These are phyloP conservation scores for Steinernema carpocapsae DNA, from an alignment of 2,888 invertebrate genomes.

Conservation along the genomic window DNA sequence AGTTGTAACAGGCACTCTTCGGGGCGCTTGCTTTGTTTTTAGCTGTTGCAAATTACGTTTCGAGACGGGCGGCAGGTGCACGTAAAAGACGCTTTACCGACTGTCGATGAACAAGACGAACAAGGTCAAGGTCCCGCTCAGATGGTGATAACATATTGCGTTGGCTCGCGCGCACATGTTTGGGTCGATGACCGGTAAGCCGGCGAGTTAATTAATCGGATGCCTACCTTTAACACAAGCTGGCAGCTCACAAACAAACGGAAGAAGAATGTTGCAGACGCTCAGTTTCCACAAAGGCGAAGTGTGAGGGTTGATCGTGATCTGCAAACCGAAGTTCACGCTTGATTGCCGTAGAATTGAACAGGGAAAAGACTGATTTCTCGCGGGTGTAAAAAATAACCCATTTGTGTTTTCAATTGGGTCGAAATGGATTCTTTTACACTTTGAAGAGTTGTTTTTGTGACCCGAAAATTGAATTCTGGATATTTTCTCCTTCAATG, in stretches of 20 bases:
- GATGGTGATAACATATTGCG: slow-evolving; percentile 24
- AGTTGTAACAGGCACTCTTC: background rate
- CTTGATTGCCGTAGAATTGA: slow-evolving; percentile 37
- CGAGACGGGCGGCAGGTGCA: background rate
- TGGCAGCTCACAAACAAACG: slow-evolving; percentile 88
- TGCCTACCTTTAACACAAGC: slow-evolving; percentile 80
- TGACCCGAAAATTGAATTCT: no score
- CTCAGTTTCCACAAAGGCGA: slow-evolving; percentile 82
- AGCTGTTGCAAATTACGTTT: background rate
- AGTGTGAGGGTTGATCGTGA: slow-evolving; percentile 17
- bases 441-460: no score
- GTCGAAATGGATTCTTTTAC: no score
- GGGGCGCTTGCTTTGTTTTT: slow-evolving; percentile 11
- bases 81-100: slow-evolving; percentile 22
- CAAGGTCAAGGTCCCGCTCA: slow-evolving; percentile 26
- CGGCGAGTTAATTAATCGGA: slow-evolving; percentile 11
- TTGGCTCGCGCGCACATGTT: no score
- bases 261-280: slow-evolving; percentile 89
- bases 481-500: no score
- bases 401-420: no score
- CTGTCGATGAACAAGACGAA: slow-evolving; percentile 19
- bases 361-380: background rate
- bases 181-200: slow-evolving; percentile 30
- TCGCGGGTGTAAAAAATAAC: no score
- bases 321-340: slow-evolving; percentile 17